phyloP scores from a whole-genome alignment of 1,140 invertebrate species.

The Lepidotrigona ventralis region DNA sequence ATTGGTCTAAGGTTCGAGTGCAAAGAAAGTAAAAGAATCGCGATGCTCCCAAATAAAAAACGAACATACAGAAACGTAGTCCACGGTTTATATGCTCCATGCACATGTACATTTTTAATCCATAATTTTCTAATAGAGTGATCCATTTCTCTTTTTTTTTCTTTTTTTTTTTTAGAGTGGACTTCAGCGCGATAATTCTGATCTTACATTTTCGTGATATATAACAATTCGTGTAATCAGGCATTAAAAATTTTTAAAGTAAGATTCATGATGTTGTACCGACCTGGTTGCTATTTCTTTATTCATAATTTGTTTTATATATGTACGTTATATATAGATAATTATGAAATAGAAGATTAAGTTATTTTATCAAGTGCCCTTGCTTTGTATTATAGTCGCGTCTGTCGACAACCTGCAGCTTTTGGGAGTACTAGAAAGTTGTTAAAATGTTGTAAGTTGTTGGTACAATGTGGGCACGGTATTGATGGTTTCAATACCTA shows the following conservation, averaged over 20 bases:
- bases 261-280: slow-evolving; percentile 72
- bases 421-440: slow-evolving; percentile 71
- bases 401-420: slow-evolving; percentile 76
- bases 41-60: slow-evolving; percentile 64
- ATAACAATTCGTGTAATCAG: slow-evolving; percentile 61
- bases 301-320: slow-evolving; percentile 79
- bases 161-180: slow-evolving; percentile 30
- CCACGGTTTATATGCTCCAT: slow-evolving; percentile 44
- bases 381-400: slow-evolving; percentile 80
- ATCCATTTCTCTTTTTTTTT: neutral
- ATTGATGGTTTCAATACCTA: slow-evolving; percentile 69
- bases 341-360: slow-evolving; percentile 80
- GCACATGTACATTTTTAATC: slow-evolving; percentile 56
- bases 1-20: slow-evolving; percentile 57
- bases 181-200: slow-evolving; percentile 46
- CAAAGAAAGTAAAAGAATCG: slow-evolving; percentile 44
- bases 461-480: slow-evolving; percentile 71
- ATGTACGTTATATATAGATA: slow-evolving; percentile 79
- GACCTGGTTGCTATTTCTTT: slow-evolving; percentile 77
- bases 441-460: slow-evolving; percentile 75
- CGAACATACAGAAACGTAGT: slow-evolving; percentile 57
- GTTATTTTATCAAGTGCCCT: slow-evolving; percentile 81
- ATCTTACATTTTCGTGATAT: slow-evolving; percentile 55
- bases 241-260: slow-evolving; percentile 61
- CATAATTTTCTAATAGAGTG: slow-evolving; percentile 49